Evolutionary conservation across 2,888 invertebrate genomes (phyloP).

Genomic region (Orthonevra nobilis): DNA sequence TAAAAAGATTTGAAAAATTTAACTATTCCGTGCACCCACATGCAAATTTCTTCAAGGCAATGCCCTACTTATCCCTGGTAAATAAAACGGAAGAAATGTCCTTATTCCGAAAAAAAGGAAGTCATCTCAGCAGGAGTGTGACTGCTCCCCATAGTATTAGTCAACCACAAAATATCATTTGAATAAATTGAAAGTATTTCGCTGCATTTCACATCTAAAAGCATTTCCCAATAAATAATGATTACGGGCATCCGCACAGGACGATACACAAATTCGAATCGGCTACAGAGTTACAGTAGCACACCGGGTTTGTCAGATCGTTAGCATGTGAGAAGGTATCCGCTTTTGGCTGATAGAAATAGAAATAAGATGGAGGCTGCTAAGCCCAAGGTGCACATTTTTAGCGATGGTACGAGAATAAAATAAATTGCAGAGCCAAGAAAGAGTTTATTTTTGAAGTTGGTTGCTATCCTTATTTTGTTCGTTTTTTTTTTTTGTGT

Average conservation of each 20-base stretch:
- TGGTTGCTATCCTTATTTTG: conserved; percentile 2
- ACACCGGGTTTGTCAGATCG: conserved; percentile 23
- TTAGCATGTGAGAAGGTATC: conserved; percentile 27
- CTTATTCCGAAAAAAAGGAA: background rate
- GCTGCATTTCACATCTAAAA: conserved; percentile 59
- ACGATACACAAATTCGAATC: background rate
- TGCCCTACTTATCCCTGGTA: too few relatives aligned
- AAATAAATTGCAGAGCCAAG: conserved; percentile 55
- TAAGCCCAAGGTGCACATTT: conserved; percentile 61
- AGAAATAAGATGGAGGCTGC: conserved; percentile 22
- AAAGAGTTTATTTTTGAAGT: conserved; percentile 25
- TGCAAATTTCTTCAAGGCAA: too few relatives aligned
- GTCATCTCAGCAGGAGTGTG: conserved; percentile 10
- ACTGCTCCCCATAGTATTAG: conserved; percentile 12
- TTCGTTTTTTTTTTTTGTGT: conserved; percentile 9
- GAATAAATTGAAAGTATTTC: conserved; percentile 63
- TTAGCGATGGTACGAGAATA: conserved; percentile 35
- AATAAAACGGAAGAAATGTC: too few relatives aligned
- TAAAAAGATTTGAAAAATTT: too few relatives aligned
- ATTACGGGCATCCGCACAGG: conserved; percentile 42
- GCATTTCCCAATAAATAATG: conserved; percentile 68
- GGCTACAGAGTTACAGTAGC: too few relatives aligned
- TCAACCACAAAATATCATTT: conserved; percentile 62
- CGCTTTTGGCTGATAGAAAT: conserved; percentile 14
- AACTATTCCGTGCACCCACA: too few relatives aligned